These are phyloP conservation scores for Avahi laniger DNA, from an alignment of 2,797 vertebrate genomes.

Conservation along the genomic window DNA sequence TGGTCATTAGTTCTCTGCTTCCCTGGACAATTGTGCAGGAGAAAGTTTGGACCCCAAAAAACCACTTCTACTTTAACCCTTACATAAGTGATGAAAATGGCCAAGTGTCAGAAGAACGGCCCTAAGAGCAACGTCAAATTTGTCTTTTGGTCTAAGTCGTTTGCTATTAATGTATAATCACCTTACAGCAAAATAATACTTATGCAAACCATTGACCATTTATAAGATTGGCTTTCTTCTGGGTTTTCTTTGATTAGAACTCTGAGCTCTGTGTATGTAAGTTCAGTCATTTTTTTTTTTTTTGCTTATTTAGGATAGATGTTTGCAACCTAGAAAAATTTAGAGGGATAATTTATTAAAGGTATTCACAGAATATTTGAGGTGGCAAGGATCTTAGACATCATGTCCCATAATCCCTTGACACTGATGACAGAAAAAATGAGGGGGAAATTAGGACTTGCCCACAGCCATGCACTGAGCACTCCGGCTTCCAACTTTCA, in stretches of 20 bases:
- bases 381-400: background rate
- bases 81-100: background rate
- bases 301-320: background rate
- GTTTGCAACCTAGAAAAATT: background rate
- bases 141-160: background rate
- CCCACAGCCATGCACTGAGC: background rate
- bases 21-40: background rate
- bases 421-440: background rate
- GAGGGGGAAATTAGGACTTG: background rate
- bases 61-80: background rate
- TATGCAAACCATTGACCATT: background rate
- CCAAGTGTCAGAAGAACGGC: background rate
- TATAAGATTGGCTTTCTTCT: background rate
- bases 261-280: background rate
- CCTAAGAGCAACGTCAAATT: background rate
- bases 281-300: background rate
- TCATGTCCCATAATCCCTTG: background rate
- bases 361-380: background rate
- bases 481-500: background rate
- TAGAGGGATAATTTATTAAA: constrained; percentile 9
- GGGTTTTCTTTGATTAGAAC: background rate
- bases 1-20: background rate
- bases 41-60: background rate
- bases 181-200: background rate
- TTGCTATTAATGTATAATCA: background rate